Evolutionary conservation across 2,888 invertebrate genomes (phyloP), one percentile per base, ranked within the genome.

Genomic region (Idaea aversata): DNA sequence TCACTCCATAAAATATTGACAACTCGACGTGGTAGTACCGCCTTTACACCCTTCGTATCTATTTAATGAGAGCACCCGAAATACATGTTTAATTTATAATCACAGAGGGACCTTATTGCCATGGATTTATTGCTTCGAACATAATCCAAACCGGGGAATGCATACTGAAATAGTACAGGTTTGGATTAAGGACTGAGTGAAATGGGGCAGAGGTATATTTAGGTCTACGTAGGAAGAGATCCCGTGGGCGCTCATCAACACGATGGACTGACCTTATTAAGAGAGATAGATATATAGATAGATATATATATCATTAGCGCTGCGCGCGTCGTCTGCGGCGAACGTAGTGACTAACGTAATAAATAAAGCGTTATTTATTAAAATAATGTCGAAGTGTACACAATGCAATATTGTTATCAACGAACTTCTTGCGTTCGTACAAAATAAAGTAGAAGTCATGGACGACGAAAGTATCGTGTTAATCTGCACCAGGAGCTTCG

Each of bases 91-190:
- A 82, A 82, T 83, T 81, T 80, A 78, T 81, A 76, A 74, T 77
- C 71, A 73, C 70, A 72, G 68, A 71, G 72, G 66, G 67, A 72
- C 70, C 69, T 70, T 70, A 74, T 72, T 69, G 69, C 77, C 78
- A 79, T 80, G 81, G 83, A 88, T 88, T 87, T 88, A 88, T 85
- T 65, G 80, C 75, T 67, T 65, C 65, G 74, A 73, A 78, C 77
- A 84, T 85, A 84, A 87, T 84, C 79, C 81, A 69, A 70, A 70
- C 69, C 72, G 72, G 75, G 74, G 66, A 75, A 75, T 72, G 85
- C 82, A 86, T 86, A 80, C 79, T 63, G 59, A 67, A 70, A 62
- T 57, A 68, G 67, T 6, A 47, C 47, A 47, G 47, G 10, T 47
- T 47, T 47, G 47, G 47, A 47, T 47, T 47, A 47, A 47, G 47